Evolutionary conservation across 2,888 invertebrate genomes (phyloP), one percentile per base, ranked within the genome.

Genomic region (Lasioglossum lativentre): DNA sequence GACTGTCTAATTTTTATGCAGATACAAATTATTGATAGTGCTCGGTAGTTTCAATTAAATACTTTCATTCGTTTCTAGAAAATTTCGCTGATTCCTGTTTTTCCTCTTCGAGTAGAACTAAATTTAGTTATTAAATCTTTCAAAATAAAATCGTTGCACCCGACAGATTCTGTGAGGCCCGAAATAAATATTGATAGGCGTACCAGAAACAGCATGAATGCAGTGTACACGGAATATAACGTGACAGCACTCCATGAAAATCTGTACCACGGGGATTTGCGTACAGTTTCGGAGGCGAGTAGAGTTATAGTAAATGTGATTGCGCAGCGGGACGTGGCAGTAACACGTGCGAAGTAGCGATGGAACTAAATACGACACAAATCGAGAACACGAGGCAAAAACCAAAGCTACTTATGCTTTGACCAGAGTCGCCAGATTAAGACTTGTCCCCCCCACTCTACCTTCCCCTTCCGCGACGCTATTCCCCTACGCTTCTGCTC

Each of bases 211-310:
- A 6, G n/a, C 34, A 6, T 23, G 42, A 52, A 68, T 63, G n/a
- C 70, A 42, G 47, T 4, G 68, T 47, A 66, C 90, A 90, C 90
- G 88, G 88, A 80, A 90, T 75, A 79, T 89, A 70, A 90, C 88
- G 90, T 89, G 88, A 88, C 80, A 59, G 23, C 42, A 59, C 59
- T 73, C 86, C 63, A 75, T 90, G 78, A 90, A 90, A 82, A 83
- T 81, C 66, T 16, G 34, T 59, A 42, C 78, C 85, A 74, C 63
- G 87, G 84, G 78, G 78, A 86, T 75, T 86, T 42, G 52, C 75
- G 56, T 19, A 52, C 52, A 47, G 56, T 27, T 81, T 74, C 81
- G 42, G 47, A 42, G 75, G 47, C 68, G 73, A 76, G 76, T 80
- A 66, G 56, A 66, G 66, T 77, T 78, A n/a, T 42, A 63, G 38